A percentile compares a stretch with the other conserved stretches of the same genome.
Evolutionary conservation across 2,888 invertebrate species (phyloP).

Genomic region (Xylota sylvarum): DNA sequence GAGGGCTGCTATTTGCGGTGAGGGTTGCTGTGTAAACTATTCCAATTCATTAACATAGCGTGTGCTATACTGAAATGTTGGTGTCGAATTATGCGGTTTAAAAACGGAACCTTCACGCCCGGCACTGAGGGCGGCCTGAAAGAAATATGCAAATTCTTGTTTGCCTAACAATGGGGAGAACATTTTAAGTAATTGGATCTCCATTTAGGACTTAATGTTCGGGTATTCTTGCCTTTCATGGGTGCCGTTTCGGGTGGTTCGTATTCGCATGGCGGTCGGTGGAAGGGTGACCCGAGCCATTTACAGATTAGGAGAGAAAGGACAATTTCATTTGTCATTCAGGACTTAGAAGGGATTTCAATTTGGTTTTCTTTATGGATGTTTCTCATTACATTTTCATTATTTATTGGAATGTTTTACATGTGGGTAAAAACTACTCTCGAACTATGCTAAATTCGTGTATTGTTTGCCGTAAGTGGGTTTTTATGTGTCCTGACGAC

Average conservation of each 20-base stretch:
- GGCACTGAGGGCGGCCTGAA: constrained; percentile 62
- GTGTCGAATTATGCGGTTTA: constrained; percentile 77
- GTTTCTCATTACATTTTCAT: constrained; percentile 84
- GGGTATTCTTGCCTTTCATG: constrained; percentile 69
- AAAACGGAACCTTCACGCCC: constrained; percentile 65
- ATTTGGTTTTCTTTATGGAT: constrained; percentile 81
- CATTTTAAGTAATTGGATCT: constrained; percentile 85
- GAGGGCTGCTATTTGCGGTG: constrained; percentile 20
- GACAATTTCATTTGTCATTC: constrained; percentile 83
- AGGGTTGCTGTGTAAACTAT: constrained; percentile 61
- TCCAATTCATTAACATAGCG: constrained; percentile 73
- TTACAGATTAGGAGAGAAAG: constrained; percentile 77
- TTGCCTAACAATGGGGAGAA: constrained; percentile 83
- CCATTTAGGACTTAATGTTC: constrained; percentile 82
- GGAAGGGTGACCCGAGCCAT: constrained; percentile 70
- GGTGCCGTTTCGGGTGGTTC: constrained; percentile 52
- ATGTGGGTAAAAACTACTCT: constrained; percentile 75
- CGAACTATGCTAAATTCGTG: constrained; percentile 33
- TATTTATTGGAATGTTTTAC: constrained; percentile 81
- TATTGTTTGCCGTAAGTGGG: constrained; percentile 47
- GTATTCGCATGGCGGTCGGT: constrained; percentile 21
- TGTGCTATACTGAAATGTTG: constrained; percentile 46
- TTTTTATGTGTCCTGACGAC: constrained; percentile 36
- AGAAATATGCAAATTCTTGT: constrained; percentile 84
- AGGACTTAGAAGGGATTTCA: constrained; percentile 82